A percentile compares a stretch with the other conserved stretches of the same genome.
Conservation (phyloP, 2,797 vertebrate species). For the Gephyroberyx darwinii region DNA sequence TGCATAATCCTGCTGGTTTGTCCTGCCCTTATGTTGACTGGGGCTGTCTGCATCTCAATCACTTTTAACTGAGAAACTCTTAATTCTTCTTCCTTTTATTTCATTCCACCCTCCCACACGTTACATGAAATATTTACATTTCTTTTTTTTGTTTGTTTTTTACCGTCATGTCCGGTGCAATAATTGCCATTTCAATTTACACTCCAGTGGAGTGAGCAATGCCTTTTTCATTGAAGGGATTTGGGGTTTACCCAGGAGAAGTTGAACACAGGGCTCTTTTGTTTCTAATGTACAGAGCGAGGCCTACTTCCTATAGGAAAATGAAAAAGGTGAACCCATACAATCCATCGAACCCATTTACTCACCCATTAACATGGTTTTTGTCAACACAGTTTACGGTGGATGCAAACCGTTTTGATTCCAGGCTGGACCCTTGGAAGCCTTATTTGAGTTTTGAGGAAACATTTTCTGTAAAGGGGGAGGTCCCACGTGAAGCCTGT, state of each 20-base stretch:
- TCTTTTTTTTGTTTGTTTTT: conserved; percentile 10
- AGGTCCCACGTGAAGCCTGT: conserved; percentile 8
- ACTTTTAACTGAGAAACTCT: conserved; percentile 4
- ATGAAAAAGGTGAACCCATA: conserved; percentile 30
- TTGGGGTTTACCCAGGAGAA: conserved; percentile 2
- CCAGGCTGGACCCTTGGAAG: conserved; percentile 79
- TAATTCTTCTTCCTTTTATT: conserved; percentile 2
- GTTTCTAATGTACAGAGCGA: conserved; percentile 3
- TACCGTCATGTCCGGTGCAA: conserved; percentile 44
- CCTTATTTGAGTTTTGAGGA: conserved; percentile 59
- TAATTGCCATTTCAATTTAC: conserved; percentile 54
- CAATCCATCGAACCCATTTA: conserved; percentile 25
- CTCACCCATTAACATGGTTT: conserved; percentile 8
- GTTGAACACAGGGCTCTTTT: conserved; percentile 34
- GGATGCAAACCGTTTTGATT: conserved; percentile 49
- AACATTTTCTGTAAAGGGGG: conserved; percentile 15
- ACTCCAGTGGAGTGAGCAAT: conserved; percentile 51
- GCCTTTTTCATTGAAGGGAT: conserved; percentile 59
- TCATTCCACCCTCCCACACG: conserved; percentile 8
- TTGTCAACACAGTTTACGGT: background rate
- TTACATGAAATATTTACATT: conserved; percentile 26
- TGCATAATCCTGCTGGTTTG: conserved; percentile 3
- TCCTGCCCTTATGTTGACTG: conserved; percentile 17
- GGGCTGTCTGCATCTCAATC: conserved; percentile 24
- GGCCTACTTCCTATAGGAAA: conserved; percentile 23